Evolutionary conservation across 30 jellyfish, hydroid and myxozoan genomes (phyloP).

Genomic region (Mastigias papua): DNA sequence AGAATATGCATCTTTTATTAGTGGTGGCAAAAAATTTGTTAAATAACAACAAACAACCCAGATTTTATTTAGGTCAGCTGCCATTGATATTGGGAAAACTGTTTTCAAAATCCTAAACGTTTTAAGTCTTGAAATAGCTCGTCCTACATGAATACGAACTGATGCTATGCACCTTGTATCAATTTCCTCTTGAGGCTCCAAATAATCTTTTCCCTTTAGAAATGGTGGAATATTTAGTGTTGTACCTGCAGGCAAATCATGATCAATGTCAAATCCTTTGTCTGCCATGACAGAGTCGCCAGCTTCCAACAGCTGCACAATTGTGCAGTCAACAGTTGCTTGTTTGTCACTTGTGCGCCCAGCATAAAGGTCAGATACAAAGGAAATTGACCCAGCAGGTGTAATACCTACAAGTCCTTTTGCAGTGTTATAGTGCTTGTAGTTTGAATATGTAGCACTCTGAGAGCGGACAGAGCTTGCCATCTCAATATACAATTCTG

Average conservation of each 20-base stretch:
- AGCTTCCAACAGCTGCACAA: slow-evolving; percentile 42
- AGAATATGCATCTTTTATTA: background rate
- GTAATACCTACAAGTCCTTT: slow-evolving; percentile 35
- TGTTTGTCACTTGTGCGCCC: slow-evolving; percentile 51
- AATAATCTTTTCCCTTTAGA: slow-evolving; percentile 69
- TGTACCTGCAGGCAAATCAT: slow-evolving; percentile 77
- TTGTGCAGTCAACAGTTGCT: slow-evolving; percentile 31
- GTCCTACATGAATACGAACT: slow-evolving; percentile 79
- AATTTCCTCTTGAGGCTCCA: slow-evolving; percentile 60
- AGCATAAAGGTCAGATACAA: slow-evolving; percentile 59
- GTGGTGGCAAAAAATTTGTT: background rate
- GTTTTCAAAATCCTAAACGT: slow-evolving; percentile 39
- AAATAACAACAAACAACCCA: slow-evolving; percentile 27
- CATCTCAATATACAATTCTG: slow-evolving; percentile 52
- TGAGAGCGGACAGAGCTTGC: slow-evolving; percentile 40
- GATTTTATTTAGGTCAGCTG: slow-evolving; percentile 56
- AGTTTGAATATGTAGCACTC: slow-evolving; percentile 30
- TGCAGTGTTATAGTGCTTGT: slow-evolving; percentile 43
- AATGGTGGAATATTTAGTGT: slow-evolving; percentile 57
- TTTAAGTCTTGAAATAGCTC: slow-evolving; percentile 72
- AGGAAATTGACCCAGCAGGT: slow-evolving; percentile 66
- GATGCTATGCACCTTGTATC: slow-evolving; percentile 50
- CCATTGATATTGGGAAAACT: slow-evolving; percentile 59
- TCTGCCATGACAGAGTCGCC: slow-evolving; percentile 77
- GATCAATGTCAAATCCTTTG: slow-evolving; percentile 59